A percentile compares a stretch with the other conserved stretches of the same genome.
These are phyloP conservation scores for Chironomus tepperi DNA, from an alignment of 1,140 invertebrate genomes.

Conservation along the genomic window DNA sequence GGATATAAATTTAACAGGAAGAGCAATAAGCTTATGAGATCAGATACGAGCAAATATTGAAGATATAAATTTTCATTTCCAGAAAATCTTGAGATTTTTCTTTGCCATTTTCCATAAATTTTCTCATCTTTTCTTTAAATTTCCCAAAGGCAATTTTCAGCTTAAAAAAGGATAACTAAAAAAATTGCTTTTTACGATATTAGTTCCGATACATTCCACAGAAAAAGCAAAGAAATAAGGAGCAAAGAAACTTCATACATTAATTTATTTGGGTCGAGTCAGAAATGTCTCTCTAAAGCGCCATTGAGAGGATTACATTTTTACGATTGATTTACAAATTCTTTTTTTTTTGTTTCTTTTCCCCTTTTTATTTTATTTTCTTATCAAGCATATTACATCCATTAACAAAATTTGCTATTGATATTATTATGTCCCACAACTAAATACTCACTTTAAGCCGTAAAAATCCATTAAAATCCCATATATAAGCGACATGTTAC, in stretches of 20 bases:
- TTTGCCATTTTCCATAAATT: too few species aligned
- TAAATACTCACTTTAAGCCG: slow-evolving; percentile 4
- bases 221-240: too few species aligned
- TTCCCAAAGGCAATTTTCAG: not conserved
- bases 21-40: too few species aligned
- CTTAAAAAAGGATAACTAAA: not conserved
- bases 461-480: slow-evolving; percentile 23
- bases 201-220: too few species aligned
- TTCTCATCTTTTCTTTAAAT: not conserved
- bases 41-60: too few species aligned
- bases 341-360: not conserved
- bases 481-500: slow-evolving; percentile 20
- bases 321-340: slow-evolving; percentile 16
- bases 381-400: slow-evolving; percentile 6
- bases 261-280: not conserved
- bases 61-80: too few species aligned
- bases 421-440: not conserved
- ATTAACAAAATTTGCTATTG: slow-evolving; percentile 20
- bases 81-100: too few species aligned
- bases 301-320: slow-evolving; percentile 15
- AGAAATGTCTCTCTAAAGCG: not conserved
- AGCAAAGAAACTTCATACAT: slow-evolving; percentile 8
- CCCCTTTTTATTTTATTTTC: not conserved
- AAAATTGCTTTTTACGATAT: too few species aligned
- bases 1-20: too few species aligned